Evolutionary conservation across 2,888 invertebrate species (phyloP), one percentile per base, ranked within the genome.

Genomic region (Ypsolopha scabrella): DNA sequence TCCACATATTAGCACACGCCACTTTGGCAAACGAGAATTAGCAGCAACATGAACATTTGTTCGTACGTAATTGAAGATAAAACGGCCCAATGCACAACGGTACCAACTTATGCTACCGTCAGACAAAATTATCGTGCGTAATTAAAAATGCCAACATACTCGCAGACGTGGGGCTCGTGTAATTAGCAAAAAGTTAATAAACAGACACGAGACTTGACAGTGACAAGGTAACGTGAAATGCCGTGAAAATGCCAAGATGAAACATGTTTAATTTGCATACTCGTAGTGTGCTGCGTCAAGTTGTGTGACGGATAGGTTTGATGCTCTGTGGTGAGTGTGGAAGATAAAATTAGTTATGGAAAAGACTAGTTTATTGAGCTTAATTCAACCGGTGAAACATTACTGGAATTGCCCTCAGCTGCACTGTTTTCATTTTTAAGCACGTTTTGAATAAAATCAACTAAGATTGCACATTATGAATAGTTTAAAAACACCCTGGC

Each of bases 141-240:
- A 82, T 86, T 83, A 83, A 83, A 85, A 85, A 86, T 79, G 78
- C 85, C 80, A 80, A 83, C 81, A 79, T 70, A 77, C 79, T 72
- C 77, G 71, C 72, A 79, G 75, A 78, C 79, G 69, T 64, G 75
- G 64, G 66, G 76, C 75, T 73, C 76, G 80, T 80, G 81, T 83
- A 83, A 85, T 83, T 85, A 83, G 80, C 80, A 85, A 83, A 83
- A 85, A 83, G 83, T 83, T 86, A 83, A 83, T 83, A 82, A 81
- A 82, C 51, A 80, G 78, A 80, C 81, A 72, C 72, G 68, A 55
- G 74, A 37, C 74, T 68, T 75, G 86, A 85, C 86, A 85, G 79
- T 83, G 83, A 86, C 82, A 76, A 62, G 82, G 79, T 73, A 74
- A 75, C 75, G 76, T 80, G 80, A 77, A 85, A 79, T 73, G 74